Percentiles rank a stretch among this genome's conserved stretches.
phyloP scores from a whole-genome alignment of 1,140 invertebrate genomes.

The Archegozetes longisetosus region DNA sequence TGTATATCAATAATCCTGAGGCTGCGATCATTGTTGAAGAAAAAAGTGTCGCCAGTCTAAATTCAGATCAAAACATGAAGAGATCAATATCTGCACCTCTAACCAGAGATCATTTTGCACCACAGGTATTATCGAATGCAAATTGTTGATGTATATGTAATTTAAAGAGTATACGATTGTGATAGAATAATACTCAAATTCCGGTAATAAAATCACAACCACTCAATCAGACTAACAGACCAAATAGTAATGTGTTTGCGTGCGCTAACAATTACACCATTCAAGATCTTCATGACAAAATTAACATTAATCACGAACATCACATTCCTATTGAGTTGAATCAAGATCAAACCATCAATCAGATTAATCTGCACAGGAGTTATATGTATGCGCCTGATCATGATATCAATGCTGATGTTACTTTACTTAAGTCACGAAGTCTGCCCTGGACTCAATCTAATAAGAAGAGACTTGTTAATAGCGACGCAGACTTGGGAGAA shows the following conservation, averaged over 20 bases:
- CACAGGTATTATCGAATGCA: not conserved
- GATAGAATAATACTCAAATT: not conserved
- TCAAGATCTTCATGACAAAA: not conserved
- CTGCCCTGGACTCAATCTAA: not conserved
- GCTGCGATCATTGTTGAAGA: not conserved
- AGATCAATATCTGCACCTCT: not conserved
- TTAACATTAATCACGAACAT: no score
- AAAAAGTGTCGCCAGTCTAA: not conserved
- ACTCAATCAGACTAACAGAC: not conserved
- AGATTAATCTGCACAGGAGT: not conserved
- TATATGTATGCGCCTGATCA: not conserved
- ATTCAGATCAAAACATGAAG: not conserved
- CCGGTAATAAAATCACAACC: not conserved
- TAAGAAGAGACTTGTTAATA: not conserved
- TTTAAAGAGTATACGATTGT: no score
- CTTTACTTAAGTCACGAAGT: not conserved
- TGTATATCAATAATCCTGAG: constrained; percentile 12
- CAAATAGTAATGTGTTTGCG: not conserved
- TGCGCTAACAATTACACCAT: not conserved
- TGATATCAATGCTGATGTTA: not conserved
- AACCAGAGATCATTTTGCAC: not conserved
- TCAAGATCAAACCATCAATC: not conserved
- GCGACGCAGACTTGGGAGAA: not conserved
- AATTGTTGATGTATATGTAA: no score
- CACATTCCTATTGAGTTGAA: not conserved